These are phyloP conservation scores for Menidia beryllina DNA, from an alignment of 2,113 vertebrate genomes.

Conservation along the genomic window DNA sequence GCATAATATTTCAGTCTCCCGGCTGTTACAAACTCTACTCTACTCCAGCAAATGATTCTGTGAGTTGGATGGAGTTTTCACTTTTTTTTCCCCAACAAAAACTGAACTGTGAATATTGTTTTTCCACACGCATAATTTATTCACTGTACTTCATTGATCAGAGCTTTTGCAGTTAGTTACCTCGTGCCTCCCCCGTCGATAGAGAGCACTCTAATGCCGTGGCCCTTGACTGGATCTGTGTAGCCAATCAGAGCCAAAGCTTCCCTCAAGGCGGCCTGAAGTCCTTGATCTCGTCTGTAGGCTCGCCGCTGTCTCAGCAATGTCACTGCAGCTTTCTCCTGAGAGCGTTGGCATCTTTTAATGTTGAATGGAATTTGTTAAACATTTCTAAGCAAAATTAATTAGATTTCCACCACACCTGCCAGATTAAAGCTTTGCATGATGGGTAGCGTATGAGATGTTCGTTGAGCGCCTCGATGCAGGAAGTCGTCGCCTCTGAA, in stretches of 20 bases:
- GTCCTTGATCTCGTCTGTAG: slow-evolving; percentile 50
- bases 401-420: slow-evolving; percentile 59
- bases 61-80: too few species aligned
- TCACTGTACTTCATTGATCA: background rate
- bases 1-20: too few species aligned
- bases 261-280: slow-evolving; percentile 76
- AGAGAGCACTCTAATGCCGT: slow-evolving; percentile 80
- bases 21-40: too few species aligned
- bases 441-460: slow-evolving; percentile 75
- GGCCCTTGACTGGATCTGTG: slow-evolving; percentile 76
- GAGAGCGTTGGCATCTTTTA: slow-evolving; percentile 25
- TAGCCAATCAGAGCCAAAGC: slow-evolving; percentile 80
- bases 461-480: slow-evolving; percentile 74
- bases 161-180: slow-evolving; percentile 58
- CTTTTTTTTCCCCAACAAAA: too few species aligned
- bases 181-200: slow-evolving; percentile 83
- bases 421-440: slow-evolving; percentile 77
- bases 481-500: slow-evolving; percentile 53
- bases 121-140: too few species aligned
- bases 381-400: background rate
- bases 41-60: too few species aligned
- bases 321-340: slow-evolving; percentile 71
- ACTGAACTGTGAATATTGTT: too few species aligned
- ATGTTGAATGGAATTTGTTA: background rate
- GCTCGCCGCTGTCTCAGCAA: slow-evolving; percentile 64